These are phyloP conservation scores for Drosophila paramelanica DNA, from an alignment of 2,888 invertebrate species.

Conservation along the genomic window DNA sequence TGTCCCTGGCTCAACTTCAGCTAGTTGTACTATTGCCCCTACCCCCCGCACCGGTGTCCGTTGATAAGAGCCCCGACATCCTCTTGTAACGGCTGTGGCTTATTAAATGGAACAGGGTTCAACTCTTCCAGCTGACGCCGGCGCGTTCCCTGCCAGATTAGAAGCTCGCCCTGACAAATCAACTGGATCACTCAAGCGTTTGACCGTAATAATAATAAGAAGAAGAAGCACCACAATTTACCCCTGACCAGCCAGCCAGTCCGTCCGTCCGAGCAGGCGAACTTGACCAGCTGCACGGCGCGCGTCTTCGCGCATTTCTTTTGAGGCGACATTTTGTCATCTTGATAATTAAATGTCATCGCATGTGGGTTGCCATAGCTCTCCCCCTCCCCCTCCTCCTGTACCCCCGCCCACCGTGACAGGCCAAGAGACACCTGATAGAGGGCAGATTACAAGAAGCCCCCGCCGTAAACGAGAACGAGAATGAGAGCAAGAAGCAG, in stretches of 20 bases:
- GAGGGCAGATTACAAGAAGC: slow-evolving; percentile 22
- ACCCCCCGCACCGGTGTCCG: not conserved
- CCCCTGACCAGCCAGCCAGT: slow-evolving; percentile 9
- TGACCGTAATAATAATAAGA: slow-evolving; percentile 29
- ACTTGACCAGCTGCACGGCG: slow-evolving; percentile 58
- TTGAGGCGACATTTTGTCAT: slow-evolving; percentile 63
- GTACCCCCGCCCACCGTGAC: not conserved
- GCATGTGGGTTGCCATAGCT: slow-evolving; percentile 54
- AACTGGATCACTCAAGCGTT: slow-evolving; percentile 71
- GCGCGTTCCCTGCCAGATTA: slow-evolving; percentile 58
- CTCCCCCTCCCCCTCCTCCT: not conserved
- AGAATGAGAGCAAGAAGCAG: not conserved
- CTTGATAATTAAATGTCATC: slow-evolving; percentile 62
- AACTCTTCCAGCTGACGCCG: slow-evolving; percentile 71
- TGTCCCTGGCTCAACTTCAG: slow-evolving; percentile 13
- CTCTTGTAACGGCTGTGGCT: slow-evolving; percentile 57
- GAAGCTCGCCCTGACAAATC: slow-evolving; percentile 53
- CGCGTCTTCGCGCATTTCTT: slow-evolving; percentile 38
- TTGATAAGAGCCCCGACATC: slow-evolving; percentile 31
- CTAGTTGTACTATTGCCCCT: not conserved
- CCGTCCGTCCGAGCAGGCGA: no score
- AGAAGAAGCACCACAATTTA: slow-evolving; percentile 39
- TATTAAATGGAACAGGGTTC: slow-evolving; percentile 38
- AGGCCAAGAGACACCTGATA: slow-evolving; percentile 33
- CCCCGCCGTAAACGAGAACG: not conserved